These are phyloP conservation scores for Antheraea yamamai DNA, from an alignment of 2,888 invertebrate species.

Conservation along the genomic window DNA sequence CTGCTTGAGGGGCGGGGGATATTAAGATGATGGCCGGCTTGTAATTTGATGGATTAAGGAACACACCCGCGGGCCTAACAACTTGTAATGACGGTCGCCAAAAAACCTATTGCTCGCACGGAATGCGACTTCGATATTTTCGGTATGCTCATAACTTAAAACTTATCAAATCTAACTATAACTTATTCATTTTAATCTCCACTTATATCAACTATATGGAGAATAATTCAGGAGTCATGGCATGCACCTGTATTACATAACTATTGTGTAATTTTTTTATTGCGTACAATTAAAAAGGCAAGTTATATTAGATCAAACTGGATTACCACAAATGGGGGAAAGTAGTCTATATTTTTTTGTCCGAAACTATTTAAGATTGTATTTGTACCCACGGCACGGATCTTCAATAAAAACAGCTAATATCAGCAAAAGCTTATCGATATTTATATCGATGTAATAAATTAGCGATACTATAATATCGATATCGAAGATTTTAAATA, in stretches of 20 bases:
- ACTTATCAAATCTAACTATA: not conserved
- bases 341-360: not conserved
- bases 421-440: not conserved
- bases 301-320: not conserved
- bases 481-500: too few relatives aligned
- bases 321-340: not conserved
- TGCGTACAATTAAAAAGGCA: not conserved
- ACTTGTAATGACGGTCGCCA: constrained; percentile 66
- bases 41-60: constrained; percentile 80
- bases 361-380: too few relatives aligned
- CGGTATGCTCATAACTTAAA: too few relatives aligned
- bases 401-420: not conserved
- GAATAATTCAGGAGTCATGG: not conserved
- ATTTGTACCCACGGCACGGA: too few relatives aligned
- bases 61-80: constrained; percentile 71
- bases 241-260: not conserved
- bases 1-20: constrained; percentile 72
- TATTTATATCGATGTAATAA: too few relatives aligned
- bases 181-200: not conserved
- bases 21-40: constrained; percentile 78
- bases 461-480: too few relatives aligned
- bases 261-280: not conserved
- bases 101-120: constrained; percentile 39
- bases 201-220: not conserved
- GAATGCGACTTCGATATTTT: not conserved